Base-by-base conservation (phyloP, 2,888 invertebrate genomes). In the Tenodera sinensis region DNA sequence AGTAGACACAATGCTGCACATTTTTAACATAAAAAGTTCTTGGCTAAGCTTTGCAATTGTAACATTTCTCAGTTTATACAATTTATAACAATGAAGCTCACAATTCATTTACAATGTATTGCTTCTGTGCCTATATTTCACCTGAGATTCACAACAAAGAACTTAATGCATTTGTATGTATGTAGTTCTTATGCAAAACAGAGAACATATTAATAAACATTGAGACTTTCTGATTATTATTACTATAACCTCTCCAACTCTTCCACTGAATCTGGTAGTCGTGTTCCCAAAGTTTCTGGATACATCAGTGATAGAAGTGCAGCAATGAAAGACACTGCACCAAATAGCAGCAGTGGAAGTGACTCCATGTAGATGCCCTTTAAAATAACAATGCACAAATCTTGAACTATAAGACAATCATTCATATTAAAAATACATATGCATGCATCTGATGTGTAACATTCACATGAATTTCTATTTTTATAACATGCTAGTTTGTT, bases 221-320 rank as follows among this genome's bases (percentile, higher is more conserved):
- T 42, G 12, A 42, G 42, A 42, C 42, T 42, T 42, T 42, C 42
- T 42, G 42, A 42, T 34, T 4, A 34, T 34, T 34, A 42, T 42
- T 71, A 71, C 54, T 71, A 71, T 71, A 71, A 71, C 54, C 54
- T 91, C 91, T 93, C 92, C 12, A 94, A 94, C 91, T 95, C 95
- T 91, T 94, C 93, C 88, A 95, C 94, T 42, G 95, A 95, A 92
- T 96, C 96, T 2, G 96, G 96, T 88, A 96, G 92, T 91, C 95
- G 95, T 85, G 93, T 93, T 84, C 94, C 95, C 91, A 95, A 93
- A 12, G 96, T 96, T 93, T 96, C 96, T 0, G 96, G 96, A 90
- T 96, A 92, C 88, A 95, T 93, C n/a, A 95, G 92, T 0, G 94
- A 94, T 81, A 95, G 91, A 2, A 94, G 47, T 25, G 94, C 95